phyloP scores from a whole-genome alignment of 2,113 vertebrate species.

The Geothlypis trichas region DNA sequence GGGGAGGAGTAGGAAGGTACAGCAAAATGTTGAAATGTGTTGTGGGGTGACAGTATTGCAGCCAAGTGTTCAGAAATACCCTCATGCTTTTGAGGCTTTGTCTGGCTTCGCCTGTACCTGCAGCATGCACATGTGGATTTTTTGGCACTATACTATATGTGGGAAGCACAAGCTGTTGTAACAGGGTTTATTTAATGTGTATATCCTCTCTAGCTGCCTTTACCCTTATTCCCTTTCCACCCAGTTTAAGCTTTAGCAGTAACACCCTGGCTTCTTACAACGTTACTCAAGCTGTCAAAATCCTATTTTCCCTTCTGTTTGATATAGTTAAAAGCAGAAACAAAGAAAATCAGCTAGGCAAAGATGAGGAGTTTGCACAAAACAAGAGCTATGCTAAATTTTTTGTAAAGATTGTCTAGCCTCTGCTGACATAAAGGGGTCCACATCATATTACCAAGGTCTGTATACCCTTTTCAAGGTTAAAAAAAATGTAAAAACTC shows the following conservation, averaged over 20 bases:
- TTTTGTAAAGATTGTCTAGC: neutral
- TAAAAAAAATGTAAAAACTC: neutral
- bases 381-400: neutral
- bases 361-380: neutral
- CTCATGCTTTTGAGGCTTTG: neutral
- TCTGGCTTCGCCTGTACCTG: neutral
- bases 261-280: neutral
- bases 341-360: neutral
- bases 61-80: neutral
- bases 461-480: neutral
- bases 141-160: neutral
- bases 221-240: neutral
- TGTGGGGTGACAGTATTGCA: neutral
- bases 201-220: neutral
- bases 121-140: neutral
- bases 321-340: neutral
- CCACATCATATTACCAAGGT: neutral
- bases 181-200: neutral
- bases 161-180: neutral
- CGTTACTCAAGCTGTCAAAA: neutral
- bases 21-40: neutral
- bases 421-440: neutral
- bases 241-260: neutral
- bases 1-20: neutral
- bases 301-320: neutral